Percentiles rank a stretch among this genome's conserved stretches.
Evolutionary conservation across 2,113 vertebrate species (phyloP).

Genomic region (Notarius quadriscutis): DNA sequence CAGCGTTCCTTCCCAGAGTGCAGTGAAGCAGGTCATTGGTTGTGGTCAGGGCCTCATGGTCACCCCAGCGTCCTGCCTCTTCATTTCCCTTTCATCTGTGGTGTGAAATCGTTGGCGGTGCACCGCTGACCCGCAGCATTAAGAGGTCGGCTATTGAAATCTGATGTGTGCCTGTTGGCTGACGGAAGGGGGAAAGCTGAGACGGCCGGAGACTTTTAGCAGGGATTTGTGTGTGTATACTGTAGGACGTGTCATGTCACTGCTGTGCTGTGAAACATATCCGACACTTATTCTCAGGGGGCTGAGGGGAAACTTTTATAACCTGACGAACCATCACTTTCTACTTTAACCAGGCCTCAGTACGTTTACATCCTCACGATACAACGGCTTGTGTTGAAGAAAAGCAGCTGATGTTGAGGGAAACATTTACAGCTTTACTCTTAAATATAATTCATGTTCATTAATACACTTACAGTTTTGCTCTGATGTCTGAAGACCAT

Average conservation of each 20-base stretch:
- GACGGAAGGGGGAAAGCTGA: slow-evolving; percentile 65
- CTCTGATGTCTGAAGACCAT: no score
- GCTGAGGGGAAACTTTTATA: slow-evolving; percentile 49
- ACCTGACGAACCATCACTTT: slow-evolving; percentile 26
- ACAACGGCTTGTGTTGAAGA: no score
- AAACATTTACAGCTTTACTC: no score
- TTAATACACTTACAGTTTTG: no score
- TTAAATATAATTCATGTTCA: no score
- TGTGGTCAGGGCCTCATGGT: slow-evolving; percentile 68
- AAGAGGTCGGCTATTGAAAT: slow-evolving; percentile 82
- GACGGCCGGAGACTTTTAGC: slow-evolving; percentile 36
- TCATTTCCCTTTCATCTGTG: slow-evolving; percentile 83
- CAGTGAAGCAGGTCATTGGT: slow-evolving; percentile 65
- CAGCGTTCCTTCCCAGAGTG: slow-evolving; percentile 57
- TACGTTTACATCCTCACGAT: no score
- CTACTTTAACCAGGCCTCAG: not conserved
- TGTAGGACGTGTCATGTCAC: slow-evolving; percentile 35
- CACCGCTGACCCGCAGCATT: slow-evolving; percentile 75
- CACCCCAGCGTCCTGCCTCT: slow-evolving; percentile 70
- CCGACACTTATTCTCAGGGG: not conserved
- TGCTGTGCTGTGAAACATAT: slow-evolving; percentile 19
- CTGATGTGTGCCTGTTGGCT: slow-evolving; percentile 75
- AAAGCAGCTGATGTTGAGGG: no score
- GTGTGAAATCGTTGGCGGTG: slow-evolving; percentile 80
- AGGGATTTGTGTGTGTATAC: slow-evolving; percentile 2